Percentiles rank a stretch among this genome's conserved stretches.
Conservation (phyloP, 2,797 vertebrate species). For the Emys orbicularis region DNA sequence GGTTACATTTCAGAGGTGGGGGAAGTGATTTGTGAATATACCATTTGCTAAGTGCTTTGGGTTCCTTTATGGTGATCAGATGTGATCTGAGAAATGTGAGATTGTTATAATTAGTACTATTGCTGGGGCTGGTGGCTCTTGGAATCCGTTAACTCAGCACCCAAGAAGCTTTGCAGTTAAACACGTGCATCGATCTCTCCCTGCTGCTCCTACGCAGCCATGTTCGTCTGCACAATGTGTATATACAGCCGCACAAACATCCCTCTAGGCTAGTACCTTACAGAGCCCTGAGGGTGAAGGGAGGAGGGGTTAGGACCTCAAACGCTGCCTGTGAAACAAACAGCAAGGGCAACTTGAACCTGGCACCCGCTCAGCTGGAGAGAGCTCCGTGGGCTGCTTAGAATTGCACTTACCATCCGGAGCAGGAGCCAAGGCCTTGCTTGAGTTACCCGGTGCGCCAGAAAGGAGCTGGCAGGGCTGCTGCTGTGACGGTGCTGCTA, state of each 20-base stretch:
- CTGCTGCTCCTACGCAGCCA: not conserved
- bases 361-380: not conserved
- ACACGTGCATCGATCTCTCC: not conserved
- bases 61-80: not conserved
- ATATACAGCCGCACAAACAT: fast-evolving
- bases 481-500: not conserved
- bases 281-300: not conserved
- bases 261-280: not conserved
- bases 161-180: not conserved
- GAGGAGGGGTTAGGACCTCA: not conserved
- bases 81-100: not conserved
- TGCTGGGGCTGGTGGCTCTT: not conserved
- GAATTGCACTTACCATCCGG: not conserved
- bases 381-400: not conserved
- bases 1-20: fast-evolving
- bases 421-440: not conserved
- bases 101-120: not conserved
- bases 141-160: not conserved
- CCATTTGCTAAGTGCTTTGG: not conserved
- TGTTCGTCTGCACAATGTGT: not conserved
- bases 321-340: not conserved
- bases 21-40: not conserved
- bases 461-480: not conserved
- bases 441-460: not conserved
- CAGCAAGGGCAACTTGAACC: not conserved